Evolutionary conservation across 2,797 vertebrate species (phyloP), one percentile per base, ranked within the genome.

Genomic region (Salarias fasciatus): DNA sequence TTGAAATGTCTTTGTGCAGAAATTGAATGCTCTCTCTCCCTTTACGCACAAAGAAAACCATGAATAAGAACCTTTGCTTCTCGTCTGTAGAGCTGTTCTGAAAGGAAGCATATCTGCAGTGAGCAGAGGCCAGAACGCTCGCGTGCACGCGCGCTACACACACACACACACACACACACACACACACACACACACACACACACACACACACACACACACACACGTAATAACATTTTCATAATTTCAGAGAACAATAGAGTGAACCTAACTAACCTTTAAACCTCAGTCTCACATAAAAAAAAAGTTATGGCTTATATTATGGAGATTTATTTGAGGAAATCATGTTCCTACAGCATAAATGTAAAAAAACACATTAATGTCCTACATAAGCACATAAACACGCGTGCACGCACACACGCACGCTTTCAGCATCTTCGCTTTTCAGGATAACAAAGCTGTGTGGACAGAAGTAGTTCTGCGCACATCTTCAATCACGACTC

Each of bases 61-160:
- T 0, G 40, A 28, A 47, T 44, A 41, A 33, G 61, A 69, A 69
- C 69, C 56, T 49, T 43, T 8, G 2, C 54, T 38, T 31, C 67
- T 75, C 58, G 76, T 72, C 85, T 80, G 59, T 79, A 64, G 51
- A 59, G 68, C 69, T 36, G 72, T 29, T 74, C 52, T 69, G 69
- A 78, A 69, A 83, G 75, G 69, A 83, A 82, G 65, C 79, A 66
- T 86, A 81, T 87, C 83, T 82, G 65, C 58, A 54, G 36, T 58
- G 75, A 83, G 65, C 81, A 83, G 81, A 80, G 77, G 67, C 66
- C 63, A 69, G 33, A 45, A 12, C 31, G 7, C 37, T 40, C 42
- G 52, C 59, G 18, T 42, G 57, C 35, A 38, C 36, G 48, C 38
- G 33, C 37, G 30, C 46, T n/a, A 10, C 36, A 66, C 53, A 35